Conservation (phyloP, 2,113 vertebrate species). For the Vidua chalybeata region DNA sequence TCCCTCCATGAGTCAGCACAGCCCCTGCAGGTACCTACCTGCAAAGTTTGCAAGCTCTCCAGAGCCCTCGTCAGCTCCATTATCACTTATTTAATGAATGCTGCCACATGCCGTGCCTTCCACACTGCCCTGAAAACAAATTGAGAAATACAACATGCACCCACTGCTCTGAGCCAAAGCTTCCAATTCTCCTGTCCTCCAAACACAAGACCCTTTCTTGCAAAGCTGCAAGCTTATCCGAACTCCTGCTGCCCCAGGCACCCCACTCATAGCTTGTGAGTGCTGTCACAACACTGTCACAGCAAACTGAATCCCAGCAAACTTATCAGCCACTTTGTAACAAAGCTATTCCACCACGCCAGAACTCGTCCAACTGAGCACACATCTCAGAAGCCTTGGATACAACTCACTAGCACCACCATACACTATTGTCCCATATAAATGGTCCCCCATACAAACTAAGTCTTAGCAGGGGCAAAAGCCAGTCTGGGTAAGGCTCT, state of each 20-base stretch:
- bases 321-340: not conserved
- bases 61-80: not conserved
- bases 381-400: rapidly evolving
- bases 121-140: not conserved
- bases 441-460: not conserved
- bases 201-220: not conserved
- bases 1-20: not conserved
- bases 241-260: not conserved
- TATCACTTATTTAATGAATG: not conserved
- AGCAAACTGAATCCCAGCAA: not conserved
- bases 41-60: not conserved
- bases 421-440: not conserved
- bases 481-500: not conserved
- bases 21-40: not conserved
- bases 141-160: not conserved
- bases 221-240: not conserved
- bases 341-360: not conserved
- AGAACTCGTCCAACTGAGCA: not conserved
- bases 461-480: not conserved
- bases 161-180: not conserved
- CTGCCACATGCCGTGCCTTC: not conserved
- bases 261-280: rapidly evolving
- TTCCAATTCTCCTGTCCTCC: not conserved
- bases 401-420: not conserved
- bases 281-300: not conserved